Conservation (phyloP, 2,888 invertebrate genomes). For the Protophormia terraenovae region DNA sequence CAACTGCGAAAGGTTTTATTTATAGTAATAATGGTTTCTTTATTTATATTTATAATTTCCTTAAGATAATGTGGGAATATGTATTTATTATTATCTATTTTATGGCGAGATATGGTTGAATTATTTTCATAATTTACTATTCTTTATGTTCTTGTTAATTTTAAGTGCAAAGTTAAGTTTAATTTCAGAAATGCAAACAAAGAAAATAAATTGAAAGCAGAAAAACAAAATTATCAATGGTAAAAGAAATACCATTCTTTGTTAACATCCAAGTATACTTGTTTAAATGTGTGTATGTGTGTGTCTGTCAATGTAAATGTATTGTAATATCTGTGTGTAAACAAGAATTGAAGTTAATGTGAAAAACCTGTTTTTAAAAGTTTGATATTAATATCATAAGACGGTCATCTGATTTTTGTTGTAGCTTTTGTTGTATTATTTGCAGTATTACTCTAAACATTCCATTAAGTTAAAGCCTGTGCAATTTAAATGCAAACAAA, state of each 20-base stretch:
- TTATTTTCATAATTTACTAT: background rate
- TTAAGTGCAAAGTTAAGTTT: background rate
- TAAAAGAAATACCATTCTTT: conserved; percentile 6
- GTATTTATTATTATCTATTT: no score
- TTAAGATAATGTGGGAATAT: no score
- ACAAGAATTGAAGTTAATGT: background rate
- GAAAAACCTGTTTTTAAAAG: conserved; percentile 53
- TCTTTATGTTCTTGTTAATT: background rate
- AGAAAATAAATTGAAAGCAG: background rate
- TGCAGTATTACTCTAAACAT: conserved; percentile 36
- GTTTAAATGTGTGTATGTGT: background rate
- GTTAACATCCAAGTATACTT: background rate
- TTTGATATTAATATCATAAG: conserved; percentile 55
- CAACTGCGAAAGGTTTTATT: no score
- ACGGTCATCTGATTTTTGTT: conserved; percentile 58
- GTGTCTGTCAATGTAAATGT: background rate
- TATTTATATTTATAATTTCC: no score
- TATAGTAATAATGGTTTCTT: no score
- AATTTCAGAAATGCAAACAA: background rate
- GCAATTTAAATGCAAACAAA: conserved; percentile 45
- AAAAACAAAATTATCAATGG: background rate
- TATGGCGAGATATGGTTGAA: background rate
- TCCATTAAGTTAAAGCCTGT: conserved; percentile 36
- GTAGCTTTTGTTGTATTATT: background rate
- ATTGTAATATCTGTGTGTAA: background rate